Percentiles rank a stretch among this genome's conserved stretches.
Conservation (phyloP, 2,888 invertebrate genomes). For the Eupithecia subfuscata region DNA sequence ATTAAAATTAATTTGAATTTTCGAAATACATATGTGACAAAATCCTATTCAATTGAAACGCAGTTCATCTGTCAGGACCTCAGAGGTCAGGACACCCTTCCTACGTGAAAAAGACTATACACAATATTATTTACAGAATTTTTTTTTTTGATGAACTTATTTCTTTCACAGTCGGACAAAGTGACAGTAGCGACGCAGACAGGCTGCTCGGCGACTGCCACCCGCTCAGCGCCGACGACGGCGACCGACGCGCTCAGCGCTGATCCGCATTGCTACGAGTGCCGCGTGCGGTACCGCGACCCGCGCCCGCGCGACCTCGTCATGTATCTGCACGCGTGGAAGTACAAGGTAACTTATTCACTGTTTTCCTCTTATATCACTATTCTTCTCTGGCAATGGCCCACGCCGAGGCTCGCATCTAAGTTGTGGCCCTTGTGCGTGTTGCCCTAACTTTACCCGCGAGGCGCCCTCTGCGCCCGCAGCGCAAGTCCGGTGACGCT, state of each 20-base stretch:
- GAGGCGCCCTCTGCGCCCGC: too few relatives aligned
- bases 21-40: too few relatives aligned
- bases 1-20: too few relatives aligned
- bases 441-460: too few relatives aligned
- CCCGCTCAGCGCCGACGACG: conserved; percentile 42
- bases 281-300: conserved; percentile 95
- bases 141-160: neutral
- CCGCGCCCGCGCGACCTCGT: conserved; percentile 96
- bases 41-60: too few relatives aligned
- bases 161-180: conserved; percentile 74
- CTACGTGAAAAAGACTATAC: too few relatives aligned
- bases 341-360: conserved; percentile 87
- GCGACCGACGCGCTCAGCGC: conserved; percentile 84
- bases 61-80: too few relatives aligned
- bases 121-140: too few relatives aligned
- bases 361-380: neutral
- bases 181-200: conserved; percentile 95
- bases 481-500: too few relatives aligned
- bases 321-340: conserved; percentile 98
- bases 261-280: conserved; percentile 96
- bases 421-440: too few relatives aligned
- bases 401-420: too few relatives aligned
- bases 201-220: conserved; percentile 87
- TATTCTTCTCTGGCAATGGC: neutral
- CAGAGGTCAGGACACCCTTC: too few relatives aligned